A percentile compares a stretch with the other conserved stretches of the same genome.
Conservation (phyloP, 2,113 vertebrate species). For the Eulemur macaco region DNA sequence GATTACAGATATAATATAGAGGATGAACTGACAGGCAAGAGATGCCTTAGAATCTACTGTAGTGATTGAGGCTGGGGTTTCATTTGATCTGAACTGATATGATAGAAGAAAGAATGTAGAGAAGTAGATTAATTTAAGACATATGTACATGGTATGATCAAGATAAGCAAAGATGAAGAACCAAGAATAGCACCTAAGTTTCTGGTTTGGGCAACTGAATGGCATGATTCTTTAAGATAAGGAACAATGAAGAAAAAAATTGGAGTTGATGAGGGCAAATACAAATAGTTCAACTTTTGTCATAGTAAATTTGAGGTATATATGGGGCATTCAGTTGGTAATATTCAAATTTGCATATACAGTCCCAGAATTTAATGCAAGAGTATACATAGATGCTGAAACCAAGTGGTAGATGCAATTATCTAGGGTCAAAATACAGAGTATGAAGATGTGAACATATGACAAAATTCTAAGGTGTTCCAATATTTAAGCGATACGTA, state of each 20-base stretch:
- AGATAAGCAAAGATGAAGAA: neutral
- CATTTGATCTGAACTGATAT: neutral
- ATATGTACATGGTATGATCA: neutral
- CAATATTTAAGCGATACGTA: neutral
- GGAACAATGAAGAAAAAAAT: neutral
- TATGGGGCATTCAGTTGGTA: neutral
- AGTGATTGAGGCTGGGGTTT: neutral
- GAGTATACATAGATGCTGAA: neutral
- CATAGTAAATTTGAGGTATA: neutral
- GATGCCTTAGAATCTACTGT: neutral
- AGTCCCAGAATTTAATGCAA: neutral
- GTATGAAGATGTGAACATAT: neutral
- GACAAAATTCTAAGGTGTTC: neutral
- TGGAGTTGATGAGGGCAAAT: neutral
- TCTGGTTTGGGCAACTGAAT: neutral
- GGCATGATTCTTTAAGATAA: neutral
- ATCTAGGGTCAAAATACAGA: neutral
- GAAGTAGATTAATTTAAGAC: neutral
- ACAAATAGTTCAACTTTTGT: neutral
- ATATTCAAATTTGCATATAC: neutral
- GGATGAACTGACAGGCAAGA: neutral
- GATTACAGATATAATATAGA: neutral
- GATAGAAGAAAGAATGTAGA: neutral
- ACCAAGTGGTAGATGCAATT: neutral
- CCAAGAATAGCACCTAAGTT: neutral